These are phyloP conservation scores for Berghia stephanieae DNA, from an alignment of 1,140 invertebrate genomes.

Conservation along the genomic window DNA sequence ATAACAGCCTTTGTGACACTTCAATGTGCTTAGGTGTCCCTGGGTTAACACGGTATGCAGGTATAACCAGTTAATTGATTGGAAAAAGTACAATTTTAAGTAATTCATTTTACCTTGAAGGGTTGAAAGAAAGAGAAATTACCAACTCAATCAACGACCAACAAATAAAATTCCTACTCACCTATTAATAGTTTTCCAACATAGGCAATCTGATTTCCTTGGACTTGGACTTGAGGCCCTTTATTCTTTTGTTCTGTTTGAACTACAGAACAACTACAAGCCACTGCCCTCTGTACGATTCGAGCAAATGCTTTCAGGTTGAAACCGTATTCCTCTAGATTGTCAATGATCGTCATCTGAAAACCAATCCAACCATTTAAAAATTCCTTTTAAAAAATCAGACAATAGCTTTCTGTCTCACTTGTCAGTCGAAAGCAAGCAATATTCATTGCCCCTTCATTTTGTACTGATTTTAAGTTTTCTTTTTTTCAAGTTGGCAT, in stretches of 20 bases:
- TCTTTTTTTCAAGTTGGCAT: no score
- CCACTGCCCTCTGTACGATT: constrained; percentile 83
- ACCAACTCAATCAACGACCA: neutral
- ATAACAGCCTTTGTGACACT: no score
- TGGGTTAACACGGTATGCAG: no score
- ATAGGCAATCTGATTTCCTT: constrained; percentile 89
- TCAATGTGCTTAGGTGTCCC: no score
- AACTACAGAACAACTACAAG: constrained; percentile 85
- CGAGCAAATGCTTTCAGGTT: constrained; percentile 81
- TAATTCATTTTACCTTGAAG: no score
- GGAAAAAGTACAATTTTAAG: no score
- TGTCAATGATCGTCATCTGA: constrained; percentile 86
- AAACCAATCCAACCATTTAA: constrained; percentile 24
- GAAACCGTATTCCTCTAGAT: constrained; percentile 86
- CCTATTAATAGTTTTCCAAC: constrained; percentile 79
- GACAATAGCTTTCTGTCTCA: no score
- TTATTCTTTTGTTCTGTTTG: constrained; percentile 76
- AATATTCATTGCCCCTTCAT: no score
- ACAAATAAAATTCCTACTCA: constrained; percentile 41
- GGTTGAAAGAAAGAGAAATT: neutral
- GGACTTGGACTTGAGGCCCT: constrained; percentile 82
- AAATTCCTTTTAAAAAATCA: no score
- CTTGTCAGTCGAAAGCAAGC: no score
- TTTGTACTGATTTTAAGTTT: no score
- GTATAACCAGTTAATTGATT: no score